Evolutionary conservation across 2,113 vertebrate species (phyloP).

Genomic region (Rhinoptilus africanus): DNA sequence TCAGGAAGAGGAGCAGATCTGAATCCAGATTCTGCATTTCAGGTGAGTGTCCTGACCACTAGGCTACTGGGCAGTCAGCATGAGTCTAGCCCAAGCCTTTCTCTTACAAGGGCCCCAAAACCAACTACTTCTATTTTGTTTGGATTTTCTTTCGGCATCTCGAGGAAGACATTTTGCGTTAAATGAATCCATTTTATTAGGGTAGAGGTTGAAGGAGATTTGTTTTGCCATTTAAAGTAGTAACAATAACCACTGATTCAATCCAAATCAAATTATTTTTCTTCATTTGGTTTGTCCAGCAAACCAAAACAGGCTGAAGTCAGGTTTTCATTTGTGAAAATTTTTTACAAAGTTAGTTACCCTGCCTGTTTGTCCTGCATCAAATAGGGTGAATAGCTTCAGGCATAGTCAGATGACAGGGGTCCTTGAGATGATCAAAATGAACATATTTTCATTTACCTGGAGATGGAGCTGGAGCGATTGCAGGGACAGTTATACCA

Average conservation of each 20-base stretch:
- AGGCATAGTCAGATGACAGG: neutral
- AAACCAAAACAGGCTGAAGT: neutral
- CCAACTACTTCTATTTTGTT: neutral
- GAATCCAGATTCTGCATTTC: neutral
- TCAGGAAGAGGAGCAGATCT: neutral
- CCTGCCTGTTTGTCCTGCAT: neutral
- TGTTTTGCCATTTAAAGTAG: constrained; percentile 13
- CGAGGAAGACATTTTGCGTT: neutral
- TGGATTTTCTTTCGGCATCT: neutral
- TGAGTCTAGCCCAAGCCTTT: neutral
- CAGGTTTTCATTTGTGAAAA: neutral
- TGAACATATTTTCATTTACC: neutral
- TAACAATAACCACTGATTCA: neutral
- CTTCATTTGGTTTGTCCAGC: neutral
- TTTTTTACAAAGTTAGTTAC: neutral
- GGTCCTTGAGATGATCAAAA: neutral
- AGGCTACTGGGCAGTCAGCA: neutral
- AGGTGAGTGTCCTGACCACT: neutral
- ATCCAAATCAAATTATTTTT: neutral
- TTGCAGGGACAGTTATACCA: neutral
- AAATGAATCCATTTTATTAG: neutral
- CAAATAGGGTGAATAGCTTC: neutral
- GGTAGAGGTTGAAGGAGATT: neutral
- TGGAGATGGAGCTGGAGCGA: neutral
- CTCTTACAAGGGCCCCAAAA: neutral